Base-by-base conservation (phyloP, 2,797 vertebrate species). In the Sparus aurata region DNA sequence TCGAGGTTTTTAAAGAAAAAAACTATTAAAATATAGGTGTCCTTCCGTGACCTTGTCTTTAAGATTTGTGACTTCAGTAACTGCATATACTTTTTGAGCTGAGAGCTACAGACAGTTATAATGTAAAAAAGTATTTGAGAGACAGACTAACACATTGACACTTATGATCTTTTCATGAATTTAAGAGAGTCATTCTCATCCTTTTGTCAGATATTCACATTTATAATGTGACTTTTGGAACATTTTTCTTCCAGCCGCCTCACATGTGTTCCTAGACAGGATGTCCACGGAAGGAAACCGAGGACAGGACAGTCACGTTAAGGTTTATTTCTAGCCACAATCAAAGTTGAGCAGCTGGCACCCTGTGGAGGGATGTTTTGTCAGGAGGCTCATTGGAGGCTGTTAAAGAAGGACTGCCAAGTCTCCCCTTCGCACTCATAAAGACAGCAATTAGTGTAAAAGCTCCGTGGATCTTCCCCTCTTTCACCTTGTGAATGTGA, bases 391-490 rank as follows among this genome's bases (percentile, higher is more conserved):
- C 77, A 18, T 87, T 75, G 65, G 66, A 65, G 73, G 79, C 82
- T 66, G 69, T 85, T 66, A 65, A 80, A 84, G 58, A 9, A 80
- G 80, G 68, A 63, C 75, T 67, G 77, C 71, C 87, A 70, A 12
- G 55, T 77, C 84, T 82, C 75, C 73, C 84, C 80, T 76, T 65
- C 45, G n/a, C 80, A 73, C 83, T 93, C 82, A 71, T 87, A 89
- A 82, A 92, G 67, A 69, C 82, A 79, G 79, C 93, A 95, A 94
- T 95, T 95, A 93, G 83, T 78, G 72, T 92, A 85, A 95, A 93
- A 94, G 94, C 92, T 87, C 85, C 65, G 75, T 25, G 87, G 84
- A 89, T 85, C 74, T 70, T 82, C 65, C 38, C 64, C 53, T 72
- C 74, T 77, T 86, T 89, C 87, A 85, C 90, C 89, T 92, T 92